These are phyloP conservation scores for Dasysyrphus albostriatus DNA, from an alignment of 2,888 invertebrate species.

Conservation along the genomic window DNA sequence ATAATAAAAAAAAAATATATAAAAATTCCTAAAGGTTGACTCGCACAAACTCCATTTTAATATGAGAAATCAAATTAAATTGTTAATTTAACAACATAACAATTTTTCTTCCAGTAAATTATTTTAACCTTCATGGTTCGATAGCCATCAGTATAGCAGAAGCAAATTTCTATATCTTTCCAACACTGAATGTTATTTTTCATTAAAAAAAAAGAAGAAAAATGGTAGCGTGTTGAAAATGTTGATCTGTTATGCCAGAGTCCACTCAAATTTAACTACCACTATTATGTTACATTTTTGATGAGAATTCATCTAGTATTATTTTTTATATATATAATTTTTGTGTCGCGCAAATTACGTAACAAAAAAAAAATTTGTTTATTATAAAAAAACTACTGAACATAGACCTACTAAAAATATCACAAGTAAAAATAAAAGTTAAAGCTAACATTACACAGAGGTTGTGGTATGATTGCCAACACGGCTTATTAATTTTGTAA, in stretches of 20 bases:
- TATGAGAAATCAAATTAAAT: not conserved
- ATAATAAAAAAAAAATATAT: too few relatives aligned
- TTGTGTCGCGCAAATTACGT: slow-evolving; percentile 36
- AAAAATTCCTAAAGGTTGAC: not conserved
- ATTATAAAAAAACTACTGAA: not conserved
- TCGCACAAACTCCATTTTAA: not conserved
- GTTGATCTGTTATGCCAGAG: slow-evolving; percentile 3
- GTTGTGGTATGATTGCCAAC: not conserved
- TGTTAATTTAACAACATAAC: not conserved
- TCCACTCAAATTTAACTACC: slow-evolving; percentile 33
- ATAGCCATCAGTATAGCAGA: not conserved
- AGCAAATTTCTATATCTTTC: not conserved
- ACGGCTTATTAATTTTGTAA: too few relatives aligned
- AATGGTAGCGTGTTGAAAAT: slow-evolving; percentile 8
- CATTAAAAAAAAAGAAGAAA: not conserved
- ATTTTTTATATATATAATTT: slow-evolving; percentile 4
- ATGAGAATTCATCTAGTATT: slow-evolving; percentile 31
- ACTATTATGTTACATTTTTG: slow-evolving; percentile 44
- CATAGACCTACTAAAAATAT: too few relatives aligned
- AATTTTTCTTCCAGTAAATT: slow-evolving; percentile 15
- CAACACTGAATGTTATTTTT: not conserved
- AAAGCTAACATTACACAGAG: slow-evolving; percentile 42
- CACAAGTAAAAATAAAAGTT: too few relatives aligned
- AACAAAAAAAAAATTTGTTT: slow-evolving; percentile 11
- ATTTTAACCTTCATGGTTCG: slow-evolving; percentile 52